A percentile compares a stretch with the other conserved stretches of the same genome.
Evolutionary conservation across 2,888 invertebrate genomes (phyloP).

Genomic region (Crioceris asparagi): DNA sequence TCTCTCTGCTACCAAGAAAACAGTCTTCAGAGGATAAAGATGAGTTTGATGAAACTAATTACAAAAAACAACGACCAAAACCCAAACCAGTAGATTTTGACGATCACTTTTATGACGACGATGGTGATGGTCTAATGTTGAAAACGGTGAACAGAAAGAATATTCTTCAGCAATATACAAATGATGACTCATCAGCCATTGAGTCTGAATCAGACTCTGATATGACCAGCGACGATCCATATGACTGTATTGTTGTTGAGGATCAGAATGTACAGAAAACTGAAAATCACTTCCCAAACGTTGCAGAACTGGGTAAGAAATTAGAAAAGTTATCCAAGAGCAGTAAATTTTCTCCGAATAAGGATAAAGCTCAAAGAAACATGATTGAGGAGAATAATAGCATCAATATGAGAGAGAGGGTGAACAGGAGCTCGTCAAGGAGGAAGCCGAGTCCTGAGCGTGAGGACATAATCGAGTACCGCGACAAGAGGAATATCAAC

Average conservation of each 20-base stretch:
- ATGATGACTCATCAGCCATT: conserved; percentile 48
- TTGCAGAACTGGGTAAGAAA: conserved; percentile 37
- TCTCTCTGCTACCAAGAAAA: conserved; percentile 18
- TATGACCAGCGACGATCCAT: conserved; percentile 62
- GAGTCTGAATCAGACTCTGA: conserved; percentile 52
- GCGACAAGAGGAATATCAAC: conserved; percentile 24
- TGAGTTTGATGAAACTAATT: conserved; percentile 17
- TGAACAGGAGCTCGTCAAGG: conserved; percentile 20
- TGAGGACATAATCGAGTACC: conserved; percentile 29
- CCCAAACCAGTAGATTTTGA: too few species aligned
- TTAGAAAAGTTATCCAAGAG: conserved; percentile 37
- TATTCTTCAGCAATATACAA: conserved; percentile 58
- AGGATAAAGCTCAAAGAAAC: conserved; percentile 23
- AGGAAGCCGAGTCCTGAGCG: conserved; percentile 10
- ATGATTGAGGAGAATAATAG: conserved; percentile 26
- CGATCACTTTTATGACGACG: conserved; percentile 57
- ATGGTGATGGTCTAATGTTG: conserved; percentile 56
- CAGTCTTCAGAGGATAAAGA: conserved; percentile 18
- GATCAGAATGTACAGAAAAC: conserved; percentile 29
- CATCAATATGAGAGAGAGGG: conserved; percentile 20
- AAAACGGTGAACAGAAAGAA: conserved; percentile 64
- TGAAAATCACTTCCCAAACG: conserved; percentile 38
- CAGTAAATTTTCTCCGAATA: conserved; percentile 34
- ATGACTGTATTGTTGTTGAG: conserved; percentile 77
- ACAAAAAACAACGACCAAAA: conserved; percentile 16